These are phyloP conservation scores for Coptodon bakossiorum DNA, from an alignment of 2,113 vertebrate genomes.

Conservation along the genomic window DNA sequence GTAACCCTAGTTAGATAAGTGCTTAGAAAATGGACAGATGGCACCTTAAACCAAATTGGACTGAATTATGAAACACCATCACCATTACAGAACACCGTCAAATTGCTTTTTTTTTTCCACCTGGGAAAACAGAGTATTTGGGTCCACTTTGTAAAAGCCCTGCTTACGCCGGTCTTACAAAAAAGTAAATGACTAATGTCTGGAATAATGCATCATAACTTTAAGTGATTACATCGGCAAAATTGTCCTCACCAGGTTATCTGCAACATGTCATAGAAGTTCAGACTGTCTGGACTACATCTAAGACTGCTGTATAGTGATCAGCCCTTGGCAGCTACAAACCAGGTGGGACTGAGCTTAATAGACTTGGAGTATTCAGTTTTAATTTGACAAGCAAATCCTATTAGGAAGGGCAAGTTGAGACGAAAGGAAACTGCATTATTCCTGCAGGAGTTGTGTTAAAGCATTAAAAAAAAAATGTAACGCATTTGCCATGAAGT, in stretches of 20 bases:
- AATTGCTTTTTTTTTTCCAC: neutral
- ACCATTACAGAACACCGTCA: neutral
- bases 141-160: neutral
- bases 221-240: neutral
- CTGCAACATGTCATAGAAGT: neutral
- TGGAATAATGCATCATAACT: neutral
- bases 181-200: neutral
- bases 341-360: constrained; percentile 15
- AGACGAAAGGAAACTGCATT: neutral
- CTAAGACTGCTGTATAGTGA: neutral
- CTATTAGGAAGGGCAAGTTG: neutral
- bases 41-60: neutral
- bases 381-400: constrained; percentile 8
- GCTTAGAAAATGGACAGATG: neutral
- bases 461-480: neutral
- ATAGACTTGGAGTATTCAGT: constrained; percentile 23
- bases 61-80: neutral
- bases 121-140: neutral
- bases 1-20: neutral
- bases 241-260: neutral
- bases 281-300: constrained; percentile 12
- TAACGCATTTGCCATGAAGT: neutral
- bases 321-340: constrained; percentile 11
- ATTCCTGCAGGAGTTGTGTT: neutral
- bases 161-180: neutral